phyloP scores from a whole-genome alignment of 2,888 invertebrate species.

The Drosophila quinaria region DNA sequence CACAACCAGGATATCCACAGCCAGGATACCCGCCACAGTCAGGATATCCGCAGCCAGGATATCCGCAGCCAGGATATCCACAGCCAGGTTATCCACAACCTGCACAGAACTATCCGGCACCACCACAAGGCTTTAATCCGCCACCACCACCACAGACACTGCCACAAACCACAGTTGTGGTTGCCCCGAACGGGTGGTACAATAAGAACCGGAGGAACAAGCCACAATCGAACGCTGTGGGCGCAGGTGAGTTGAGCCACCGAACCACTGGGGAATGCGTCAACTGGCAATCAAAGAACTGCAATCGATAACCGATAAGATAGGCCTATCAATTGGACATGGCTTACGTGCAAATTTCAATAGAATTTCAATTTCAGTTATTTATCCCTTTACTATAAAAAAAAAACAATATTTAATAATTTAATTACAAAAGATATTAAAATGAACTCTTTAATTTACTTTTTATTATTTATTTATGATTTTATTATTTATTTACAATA shows the following conservation, averaged over 20 bases:
- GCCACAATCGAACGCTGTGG: conserved; percentile 59
- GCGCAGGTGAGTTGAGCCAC: conserved; percentile 49
- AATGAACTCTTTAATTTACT: no score
- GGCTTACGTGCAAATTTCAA: not conserved
- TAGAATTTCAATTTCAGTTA: not conserved
- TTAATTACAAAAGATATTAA: no score
- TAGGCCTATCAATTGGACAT: not conserved
- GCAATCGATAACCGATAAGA: conserved; percentile 50
- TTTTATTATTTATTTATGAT: no score
- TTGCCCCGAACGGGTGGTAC: conserved; percentile 47
- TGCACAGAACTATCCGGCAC: conserved; percentile 25
- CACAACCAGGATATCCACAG: conserved; percentile 31
- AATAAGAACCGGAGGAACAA: conserved; percentile 51
- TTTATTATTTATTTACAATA: no score
- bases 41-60: conserved; percentile 36
- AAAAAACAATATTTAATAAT: no score
- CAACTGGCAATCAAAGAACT: conserved; percentile 26
- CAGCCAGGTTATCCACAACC: conserved; percentile 39
- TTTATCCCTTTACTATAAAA: no score
- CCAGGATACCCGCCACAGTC: conserved; percentile 9
- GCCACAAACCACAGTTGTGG: conserved; percentile 1
- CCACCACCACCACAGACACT: conserved; percentile 31
- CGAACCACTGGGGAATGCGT: conserved; percentile 10
- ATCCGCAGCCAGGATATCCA: conserved; percentile 25
- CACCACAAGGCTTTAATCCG: conserved; percentile 16